Conservation (phyloP, 2,888 invertebrate genomes). For the Mongoloraphidia duomilia region DNA sequence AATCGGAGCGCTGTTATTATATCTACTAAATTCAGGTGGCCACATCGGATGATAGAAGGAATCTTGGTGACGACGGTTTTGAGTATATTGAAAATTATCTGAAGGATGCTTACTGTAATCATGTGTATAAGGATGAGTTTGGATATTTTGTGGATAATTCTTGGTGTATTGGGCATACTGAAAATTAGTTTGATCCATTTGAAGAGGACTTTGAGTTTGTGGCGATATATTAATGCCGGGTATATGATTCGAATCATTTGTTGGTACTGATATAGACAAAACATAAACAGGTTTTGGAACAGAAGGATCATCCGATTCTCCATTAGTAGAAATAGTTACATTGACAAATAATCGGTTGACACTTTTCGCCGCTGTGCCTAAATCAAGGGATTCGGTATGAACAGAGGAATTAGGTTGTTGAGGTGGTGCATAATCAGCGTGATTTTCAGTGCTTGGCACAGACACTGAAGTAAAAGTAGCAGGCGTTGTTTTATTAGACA, state of each 20-base stretch:
- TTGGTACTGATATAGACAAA: slow-evolving; percentile 66
- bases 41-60: slow-evolving; percentile 3
- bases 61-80: slow-evolving; percentile 18
- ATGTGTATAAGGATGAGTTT: not conserved
- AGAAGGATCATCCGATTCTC: slow-evolving; percentile 32
- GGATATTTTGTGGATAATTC: slow-evolving; percentile 2
- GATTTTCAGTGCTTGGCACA: no score
- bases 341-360: slow-evolving; percentile 60
- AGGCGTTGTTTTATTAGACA: not conserved
- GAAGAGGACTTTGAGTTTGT: slow-evolving; percentile 20
- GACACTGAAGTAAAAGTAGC: no score
- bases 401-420: no score
- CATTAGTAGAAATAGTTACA: slow-evolving; percentile 65
- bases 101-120: slow-evolving; percentile 1
- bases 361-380: no score
- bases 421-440: no score
- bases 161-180: slow-evolving; percentile 1
- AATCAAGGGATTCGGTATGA: no score
- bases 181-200: slow-evolving; percentile 7
- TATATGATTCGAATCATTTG: slow-evolving; percentile 36
- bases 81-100: slow-evolving; percentile 9
- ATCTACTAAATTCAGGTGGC: slow-evolving; percentile 1
- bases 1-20: not conserved
- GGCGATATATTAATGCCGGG: slow-evolving; percentile 42
- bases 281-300: slow-evolving; percentile 56